phyloP scores from a whole-genome alignment of 2,113 vertebrate genomes.

The Sphyrna mokarran region DNA sequence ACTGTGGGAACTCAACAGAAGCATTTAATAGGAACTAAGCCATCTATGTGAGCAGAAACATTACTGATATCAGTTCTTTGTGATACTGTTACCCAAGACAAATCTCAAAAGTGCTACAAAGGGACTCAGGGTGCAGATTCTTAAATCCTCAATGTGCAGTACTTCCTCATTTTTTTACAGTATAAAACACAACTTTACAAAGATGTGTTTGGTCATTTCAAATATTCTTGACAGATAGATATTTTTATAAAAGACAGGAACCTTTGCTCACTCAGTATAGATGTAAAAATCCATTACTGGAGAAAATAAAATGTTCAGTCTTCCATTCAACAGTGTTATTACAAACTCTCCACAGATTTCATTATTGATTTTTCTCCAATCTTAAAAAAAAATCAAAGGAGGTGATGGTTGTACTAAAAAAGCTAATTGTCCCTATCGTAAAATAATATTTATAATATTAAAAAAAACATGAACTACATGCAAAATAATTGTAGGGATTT shows the following conservation, averaged over 20 bases:
- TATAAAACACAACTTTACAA: background rate
- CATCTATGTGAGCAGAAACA: conserved; percentile 21
- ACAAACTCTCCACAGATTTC: conserved; percentile 33
- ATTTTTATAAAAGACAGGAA: conserved; percentile 30
- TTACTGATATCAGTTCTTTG: conserved; percentile 13
- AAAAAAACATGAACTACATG: background rate
- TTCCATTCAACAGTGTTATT: conserved; percentile 35
- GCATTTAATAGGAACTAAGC: background rate
- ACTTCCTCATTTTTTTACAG: conserved; percentile 4
- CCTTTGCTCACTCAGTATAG: conserved; percentile 15
- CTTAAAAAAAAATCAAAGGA: conserved; percentile 27
- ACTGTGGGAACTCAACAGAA: conserved; percentile 6
- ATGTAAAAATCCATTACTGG: conserved; percentile 37
- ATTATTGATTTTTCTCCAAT: conserved; percentile 33
- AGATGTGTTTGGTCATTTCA: conserved; percentile 25
- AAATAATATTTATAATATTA: background rate
- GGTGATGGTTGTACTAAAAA: conserved; percentile 21
- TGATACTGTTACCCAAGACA: background rate
- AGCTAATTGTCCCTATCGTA: background rate
- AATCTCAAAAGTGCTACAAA: background rate
- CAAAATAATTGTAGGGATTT: background rate
- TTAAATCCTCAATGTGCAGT: background rate
- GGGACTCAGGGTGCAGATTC: background rate
- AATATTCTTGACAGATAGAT: conserved; percentile 29
- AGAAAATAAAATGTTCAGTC: conserved; percentile 38